phyloP scores from a whole-genome alignment of 2,797 vertebrate genomes.

The Alauda arvensis region DNA sequence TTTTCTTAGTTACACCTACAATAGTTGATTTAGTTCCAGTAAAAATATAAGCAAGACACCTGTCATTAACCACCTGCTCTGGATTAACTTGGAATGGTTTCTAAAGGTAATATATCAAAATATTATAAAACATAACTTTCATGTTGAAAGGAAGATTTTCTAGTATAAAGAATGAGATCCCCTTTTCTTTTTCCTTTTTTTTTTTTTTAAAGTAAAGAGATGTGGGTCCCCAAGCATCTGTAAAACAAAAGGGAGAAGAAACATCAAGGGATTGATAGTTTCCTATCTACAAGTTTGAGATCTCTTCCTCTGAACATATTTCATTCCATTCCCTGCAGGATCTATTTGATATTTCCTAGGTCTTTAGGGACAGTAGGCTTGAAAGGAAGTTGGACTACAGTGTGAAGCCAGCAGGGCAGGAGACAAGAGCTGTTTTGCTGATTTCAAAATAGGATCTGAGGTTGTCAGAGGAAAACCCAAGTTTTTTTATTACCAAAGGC shows the following conservation, averaged over 20 bases:
- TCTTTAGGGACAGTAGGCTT: background rate
- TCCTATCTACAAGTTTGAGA: background rate
- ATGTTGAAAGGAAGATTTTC: background rate
- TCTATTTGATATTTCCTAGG: conserved; percentile 22
- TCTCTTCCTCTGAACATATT: background rate
- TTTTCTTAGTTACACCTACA: conserved; percentile 1
- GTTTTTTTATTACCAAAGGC: background rate
- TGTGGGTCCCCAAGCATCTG: background rate
- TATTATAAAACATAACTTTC: conserved; percentile 27
- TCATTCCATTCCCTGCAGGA: background rate
- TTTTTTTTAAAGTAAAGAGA: background rate
- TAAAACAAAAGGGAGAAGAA: conserved; percentile 1
- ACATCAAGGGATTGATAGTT: background rate
- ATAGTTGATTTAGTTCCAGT: background rate
- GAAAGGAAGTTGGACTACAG: background rate
- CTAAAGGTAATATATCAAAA: background rate
- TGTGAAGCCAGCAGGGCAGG: background rate
- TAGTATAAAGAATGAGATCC: background rate
- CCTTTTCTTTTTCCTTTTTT: rapidly evolving
- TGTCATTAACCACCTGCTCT: background rate
- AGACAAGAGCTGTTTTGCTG: background rate
- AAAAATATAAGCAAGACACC: background rate
- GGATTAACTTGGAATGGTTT: background rate
- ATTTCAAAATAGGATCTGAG: background rate
- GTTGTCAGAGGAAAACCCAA: background rate